phyloP scores from a whole-genome alignment of 1,140 invertebrate genomes.

The Drosophila parvula region DNA sequence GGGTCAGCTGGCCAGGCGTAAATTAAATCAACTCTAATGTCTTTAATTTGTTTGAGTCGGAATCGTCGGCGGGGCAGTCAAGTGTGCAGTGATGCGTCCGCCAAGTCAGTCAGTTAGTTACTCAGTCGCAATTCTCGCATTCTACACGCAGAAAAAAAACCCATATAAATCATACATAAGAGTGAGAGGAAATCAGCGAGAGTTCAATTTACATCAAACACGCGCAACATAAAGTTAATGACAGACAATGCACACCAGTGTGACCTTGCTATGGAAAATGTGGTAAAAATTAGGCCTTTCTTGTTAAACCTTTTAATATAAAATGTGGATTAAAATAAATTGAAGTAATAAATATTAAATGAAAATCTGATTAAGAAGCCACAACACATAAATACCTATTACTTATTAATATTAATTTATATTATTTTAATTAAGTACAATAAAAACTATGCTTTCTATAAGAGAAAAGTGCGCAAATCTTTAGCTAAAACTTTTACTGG shows the following conservation, averaged over 20 bases:
- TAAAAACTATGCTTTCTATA: no score
- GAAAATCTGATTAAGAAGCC: background rate
- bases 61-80: constrained; percentile 55
- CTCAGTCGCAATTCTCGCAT: constrained; percentile 10
- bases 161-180: background rate
- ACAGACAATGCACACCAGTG: no score
- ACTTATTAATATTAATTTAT: no score
- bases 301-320: background rate
- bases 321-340: no score
- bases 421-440: no score
- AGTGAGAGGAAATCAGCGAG: background rate
- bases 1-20: constrained; percentile 69
- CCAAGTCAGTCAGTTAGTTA: constrained; percentile 43
- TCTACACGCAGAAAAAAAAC: background rate
- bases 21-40: constrained; percentile 82
- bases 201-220: background rate
- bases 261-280: background rate
- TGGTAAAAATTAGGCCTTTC: background rate
- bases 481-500: no score
- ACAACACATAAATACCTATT: no score
- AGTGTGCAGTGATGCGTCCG: constrained; percentile 60
- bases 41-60: constrained; percentile 81
- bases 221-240: background rate
- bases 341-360: background rate
- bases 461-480: no score